phyloP scores from a whole-genome alignment of 2,888 invertebrate genomes.

The Zaprionus obscuricornis region DNA sequence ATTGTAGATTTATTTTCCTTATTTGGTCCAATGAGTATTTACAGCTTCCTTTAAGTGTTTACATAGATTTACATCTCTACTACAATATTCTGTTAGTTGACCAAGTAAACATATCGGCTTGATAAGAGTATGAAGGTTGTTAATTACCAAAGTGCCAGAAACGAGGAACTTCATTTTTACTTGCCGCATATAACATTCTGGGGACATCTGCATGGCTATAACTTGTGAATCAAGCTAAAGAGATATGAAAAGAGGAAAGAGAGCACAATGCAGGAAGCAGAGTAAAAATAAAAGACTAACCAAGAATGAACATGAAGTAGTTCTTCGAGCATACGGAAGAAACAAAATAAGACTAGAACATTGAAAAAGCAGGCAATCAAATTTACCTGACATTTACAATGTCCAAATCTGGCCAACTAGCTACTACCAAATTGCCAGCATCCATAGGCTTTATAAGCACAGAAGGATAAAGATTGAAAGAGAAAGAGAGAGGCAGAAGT shows the following conservation, averaged over 20 bases:
- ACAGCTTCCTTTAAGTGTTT: constrained; percentile 10
- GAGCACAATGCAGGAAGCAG: constrained; percentile 2
- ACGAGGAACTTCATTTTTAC: constrained; percentile 40
- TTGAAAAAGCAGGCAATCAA: constrained; percentile 62
- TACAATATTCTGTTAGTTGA: constrained; percentile 1
- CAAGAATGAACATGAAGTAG: no score
- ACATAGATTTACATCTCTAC: constrained; percentile 39
- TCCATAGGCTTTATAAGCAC: constrained; percentile 29
- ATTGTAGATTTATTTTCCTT: no score
- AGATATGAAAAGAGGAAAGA: background rate
- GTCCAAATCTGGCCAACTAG: constrained; percentile 61
- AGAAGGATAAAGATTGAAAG: background rate
- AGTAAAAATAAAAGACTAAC: background rate
- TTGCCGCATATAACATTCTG: constrained; percentile 44
- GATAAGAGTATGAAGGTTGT: constrained; percentile 57
- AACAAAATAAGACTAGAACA: constrained; percentile 7
- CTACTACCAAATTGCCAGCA: constrained; percentile 39
- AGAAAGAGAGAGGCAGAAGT: constrained; percentile 11
- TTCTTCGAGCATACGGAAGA: no score
- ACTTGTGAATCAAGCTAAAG: constrained; percentile 23
- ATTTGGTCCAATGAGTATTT: no score
- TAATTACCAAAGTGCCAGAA: constrained; percentile 52
- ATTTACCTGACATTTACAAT: constrained; percentile 77
- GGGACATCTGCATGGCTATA: constrained; percentile 58
- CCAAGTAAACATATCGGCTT: constrained; percentile 36